Conservation (phyloP, 2,113 vertebrate species). For the Cottus gobio region DNA sequence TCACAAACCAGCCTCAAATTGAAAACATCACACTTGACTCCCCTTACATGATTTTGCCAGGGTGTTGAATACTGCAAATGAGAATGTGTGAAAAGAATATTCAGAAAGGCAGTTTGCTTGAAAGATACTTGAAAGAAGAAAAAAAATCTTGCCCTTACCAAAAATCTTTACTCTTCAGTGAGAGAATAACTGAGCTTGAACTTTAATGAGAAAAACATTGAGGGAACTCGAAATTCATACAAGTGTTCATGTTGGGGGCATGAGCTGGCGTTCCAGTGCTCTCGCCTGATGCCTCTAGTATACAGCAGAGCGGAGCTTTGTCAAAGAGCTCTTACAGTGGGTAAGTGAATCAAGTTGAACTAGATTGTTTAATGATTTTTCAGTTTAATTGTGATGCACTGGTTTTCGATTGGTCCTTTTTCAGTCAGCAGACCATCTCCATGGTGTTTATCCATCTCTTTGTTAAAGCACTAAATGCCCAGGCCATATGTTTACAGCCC, state of each 20-base stretch:
- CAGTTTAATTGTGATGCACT: conserved; percentile 1
- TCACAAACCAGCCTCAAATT: conserved; percentile 13
- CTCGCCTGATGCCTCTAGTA: conserved; percentile 6
- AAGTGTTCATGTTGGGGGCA: conserved; percentile 45
- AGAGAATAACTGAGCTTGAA: background rate
- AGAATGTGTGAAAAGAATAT: conserved; percentile 25
- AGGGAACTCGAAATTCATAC: conserved; percentile 33
- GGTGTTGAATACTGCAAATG: conserved; percentile 31
- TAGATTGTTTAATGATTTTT: conserved; percentile 7
- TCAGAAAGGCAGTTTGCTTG: conserved; percentile 10
- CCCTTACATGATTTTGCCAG: conserved; percentile 20
- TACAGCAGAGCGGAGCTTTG: conserved; percentile 19
- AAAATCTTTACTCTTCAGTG: background rate
- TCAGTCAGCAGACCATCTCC: background rate
- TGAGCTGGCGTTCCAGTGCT: conserved; percentile 30
- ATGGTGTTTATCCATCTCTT: background rate
- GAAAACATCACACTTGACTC: conserved; percentile 15
- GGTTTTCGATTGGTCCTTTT: background rate
- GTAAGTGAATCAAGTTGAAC: conserved; percentile 14
- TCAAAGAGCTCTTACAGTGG: background rate
- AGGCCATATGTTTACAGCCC: background rate
- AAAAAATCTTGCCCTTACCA: background rate
- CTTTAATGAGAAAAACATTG: conserved; percentile 57
- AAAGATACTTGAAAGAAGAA: background rate
- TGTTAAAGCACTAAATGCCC: background rate